Evolutionary conservation across 1,140 invertebrate species (phyloP).

Genomic region (Asbolus verrucosus): DNA sequence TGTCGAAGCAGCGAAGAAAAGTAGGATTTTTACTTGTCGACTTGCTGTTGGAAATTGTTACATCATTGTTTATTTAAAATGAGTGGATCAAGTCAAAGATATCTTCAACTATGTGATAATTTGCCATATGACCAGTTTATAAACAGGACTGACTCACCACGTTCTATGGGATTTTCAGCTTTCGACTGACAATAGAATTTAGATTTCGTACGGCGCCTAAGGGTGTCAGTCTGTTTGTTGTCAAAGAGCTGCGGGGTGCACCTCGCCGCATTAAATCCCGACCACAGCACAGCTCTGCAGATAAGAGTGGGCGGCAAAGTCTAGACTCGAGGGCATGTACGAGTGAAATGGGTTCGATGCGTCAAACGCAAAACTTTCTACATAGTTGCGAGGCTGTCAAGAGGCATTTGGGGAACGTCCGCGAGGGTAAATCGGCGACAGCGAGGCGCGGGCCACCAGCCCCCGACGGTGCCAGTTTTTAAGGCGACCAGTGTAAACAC

Average conservation of each 20-base stretch:
- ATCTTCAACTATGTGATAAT: constrained; percentile 8
- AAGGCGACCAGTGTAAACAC: neutral
- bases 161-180: neutral
- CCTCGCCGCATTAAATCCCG: too few species aligned
- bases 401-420: too few species aligned
- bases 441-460: constrained; percentile 14
- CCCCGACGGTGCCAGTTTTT: neutral
- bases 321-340: too few species aligned
- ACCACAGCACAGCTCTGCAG: too few species aligned
- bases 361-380: too few species aligned
- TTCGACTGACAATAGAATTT: neutral
- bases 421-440: neutral
- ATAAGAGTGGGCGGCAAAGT: too few species aligned
- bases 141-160: constrained; percentile 3
- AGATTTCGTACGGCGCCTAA: too few species aligned
- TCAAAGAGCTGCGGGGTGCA: too few species aligned
- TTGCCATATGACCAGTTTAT: neutral
- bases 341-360: too few species aligned
- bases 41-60: constrained; percentile 12
- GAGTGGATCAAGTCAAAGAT: neutral
- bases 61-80: constrained; percentile 20
- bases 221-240: too few species aligned
- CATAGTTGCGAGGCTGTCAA: too few species aligned
- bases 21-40: constrained; percentile 1
- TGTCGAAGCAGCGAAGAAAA: too few species aligned